Conservation (phyloP, 2,888 invertebrate genomes). For the Diplazon laetatorius region DNA sequence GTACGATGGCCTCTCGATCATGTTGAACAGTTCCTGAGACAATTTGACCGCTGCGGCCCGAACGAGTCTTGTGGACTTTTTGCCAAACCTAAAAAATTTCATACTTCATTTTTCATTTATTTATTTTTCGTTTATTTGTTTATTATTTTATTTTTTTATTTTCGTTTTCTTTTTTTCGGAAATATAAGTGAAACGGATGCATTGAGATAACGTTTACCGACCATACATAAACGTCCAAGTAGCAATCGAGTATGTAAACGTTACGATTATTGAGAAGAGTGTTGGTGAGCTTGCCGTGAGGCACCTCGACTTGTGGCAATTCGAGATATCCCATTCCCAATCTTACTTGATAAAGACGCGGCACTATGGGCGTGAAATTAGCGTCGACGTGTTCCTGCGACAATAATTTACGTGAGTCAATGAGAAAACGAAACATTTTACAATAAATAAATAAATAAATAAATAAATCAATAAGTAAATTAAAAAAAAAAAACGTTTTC, state of each 20-base stretch:
- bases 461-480: too few species aligned
- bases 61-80: conserved; percentile 97
- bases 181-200: too few species aligned
- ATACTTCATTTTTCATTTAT: too few species aligned
- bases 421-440: not conserved
- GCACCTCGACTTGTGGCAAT: conserved; percentile 94
- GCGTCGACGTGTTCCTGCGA: conserved; percentile 88
- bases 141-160: too few species aligned
- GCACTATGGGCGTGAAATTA: conserved; percentile 86
- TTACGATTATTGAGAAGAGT: conserved; percentile 93
- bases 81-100: conserved; percentile 90
- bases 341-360: conserved; percentile 96
- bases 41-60: conserved; percentile 98
- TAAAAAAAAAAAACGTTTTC: conserved; percentile 9
- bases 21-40: conserved; percentile 97
- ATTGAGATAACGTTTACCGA: too few species aligned
- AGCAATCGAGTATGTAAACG: conserved; percentile 98
- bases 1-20: conserved; percentile 95
- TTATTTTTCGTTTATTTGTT: not conserved
- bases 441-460: not conserved
- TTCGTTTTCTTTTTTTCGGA: not conserved
- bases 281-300: conserved; percentile 90
- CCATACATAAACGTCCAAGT: conserved; percentile 97
- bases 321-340: conserved; percentile 99
- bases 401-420: conserved; percentile 4